A percentile compares a stretch with the other conserved stretches of the same genome.
These are phyloP conservation scores for Pollenia labialis DNA, from an alignment of 2,888 invertebrate genomes.

Conservation along the genomic window DNA sequence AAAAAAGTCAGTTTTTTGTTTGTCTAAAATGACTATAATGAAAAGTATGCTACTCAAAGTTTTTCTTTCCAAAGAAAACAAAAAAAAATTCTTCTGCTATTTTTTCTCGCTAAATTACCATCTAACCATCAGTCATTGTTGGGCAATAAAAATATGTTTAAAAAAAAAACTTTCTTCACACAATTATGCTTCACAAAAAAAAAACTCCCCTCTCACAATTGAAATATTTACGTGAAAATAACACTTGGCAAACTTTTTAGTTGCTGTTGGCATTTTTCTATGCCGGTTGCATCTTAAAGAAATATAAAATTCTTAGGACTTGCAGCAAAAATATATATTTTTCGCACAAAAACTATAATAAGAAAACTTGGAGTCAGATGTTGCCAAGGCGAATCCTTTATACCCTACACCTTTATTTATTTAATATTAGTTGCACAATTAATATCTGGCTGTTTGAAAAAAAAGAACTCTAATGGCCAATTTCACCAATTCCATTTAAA, in stretches of 20 bases:
- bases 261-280: conserved; percentile 29
- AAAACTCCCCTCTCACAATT: conserved; percentile 47
- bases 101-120: conserved; percentile 63
- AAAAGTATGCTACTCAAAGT: conserved; percentile 47
- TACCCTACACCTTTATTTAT: not conserved
- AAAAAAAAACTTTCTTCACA: conserved; percentile 41
- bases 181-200: conserved; percentile 52
- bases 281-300: conserved; percentile 45
- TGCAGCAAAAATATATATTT: conserved; percentile 23
- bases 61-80: not conserved
- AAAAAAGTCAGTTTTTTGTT: conserved; percentile 31
- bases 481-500: too few species aligned
- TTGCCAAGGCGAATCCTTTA: not conserved
- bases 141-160: conserved; percentile 54
- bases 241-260: conserved; percentile 50
- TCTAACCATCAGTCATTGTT: conserved; percentile 64
- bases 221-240: conserved; percentile 68
- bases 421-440: too few species aligned
- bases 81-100: not conserved
- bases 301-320: conserved; percentile 44
- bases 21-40: conserved; percentile 56
- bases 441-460: too few species aligned
- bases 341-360: conserved; percentile 20
- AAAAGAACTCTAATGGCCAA: too few species aligned
- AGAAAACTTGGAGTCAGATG: not conserved